phyloP scores from a whole-genome alignment of 2,888 invertebrate genomes.

The Pasiphila rectangulata region DNA sequence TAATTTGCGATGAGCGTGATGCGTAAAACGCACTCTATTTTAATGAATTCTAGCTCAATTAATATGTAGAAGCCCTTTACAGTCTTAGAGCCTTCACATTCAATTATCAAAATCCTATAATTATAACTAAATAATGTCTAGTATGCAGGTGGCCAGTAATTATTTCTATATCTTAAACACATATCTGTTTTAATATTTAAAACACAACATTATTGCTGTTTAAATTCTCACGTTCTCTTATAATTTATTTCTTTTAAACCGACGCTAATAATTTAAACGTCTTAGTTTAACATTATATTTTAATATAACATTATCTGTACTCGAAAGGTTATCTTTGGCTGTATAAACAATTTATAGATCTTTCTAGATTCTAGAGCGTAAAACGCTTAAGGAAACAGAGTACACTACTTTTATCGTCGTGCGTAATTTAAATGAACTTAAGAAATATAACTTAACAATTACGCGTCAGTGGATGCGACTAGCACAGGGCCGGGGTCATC shows the following conservation, averaged over 20 bases:
- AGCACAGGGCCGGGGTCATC: no score
- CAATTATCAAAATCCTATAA: neutral
- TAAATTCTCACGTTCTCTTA: neutral
- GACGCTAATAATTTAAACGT: conserved; percentile 1
- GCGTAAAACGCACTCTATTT: neutral
- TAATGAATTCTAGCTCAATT: neutral
- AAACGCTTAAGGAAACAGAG: neutral
- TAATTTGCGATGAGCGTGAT: neutral
- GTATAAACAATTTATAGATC: neutral
- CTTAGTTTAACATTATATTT: neutral
- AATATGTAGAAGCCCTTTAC: neutral
- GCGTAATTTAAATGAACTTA: no score
- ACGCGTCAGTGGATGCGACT: no score
- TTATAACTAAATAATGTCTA: neutral
- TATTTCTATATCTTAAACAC: neutral
- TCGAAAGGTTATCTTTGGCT: conserved; percentile 1
- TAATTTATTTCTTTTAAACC: neutral
- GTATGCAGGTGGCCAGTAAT: neutral
- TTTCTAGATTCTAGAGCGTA: no score
- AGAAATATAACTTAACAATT: no score
- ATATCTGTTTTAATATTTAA: conserved; percentile 1
- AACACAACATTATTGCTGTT: neutral
- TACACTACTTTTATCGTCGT: no score
- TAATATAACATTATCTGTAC: neutral
- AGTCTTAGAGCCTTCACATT: neutral